phyloP scores from a whole-genome alignment of 2,797 vertebrate genomes.

The Psittacula echo region DNA sequence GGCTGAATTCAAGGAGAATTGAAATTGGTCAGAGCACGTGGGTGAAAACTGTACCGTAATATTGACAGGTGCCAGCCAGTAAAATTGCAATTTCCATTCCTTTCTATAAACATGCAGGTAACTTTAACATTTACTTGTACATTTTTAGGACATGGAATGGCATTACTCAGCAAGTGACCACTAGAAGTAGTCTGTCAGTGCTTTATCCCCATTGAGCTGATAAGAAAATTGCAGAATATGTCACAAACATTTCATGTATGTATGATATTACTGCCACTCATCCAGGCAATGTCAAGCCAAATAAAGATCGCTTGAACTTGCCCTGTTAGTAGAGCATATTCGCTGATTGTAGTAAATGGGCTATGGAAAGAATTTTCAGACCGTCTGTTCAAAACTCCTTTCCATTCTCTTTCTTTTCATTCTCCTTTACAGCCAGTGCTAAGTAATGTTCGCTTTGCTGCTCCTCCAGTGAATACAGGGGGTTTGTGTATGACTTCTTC shows the following conservation, averaged over 20 bases:
- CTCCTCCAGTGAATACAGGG: fast-evolving
- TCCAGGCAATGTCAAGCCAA: neutral
- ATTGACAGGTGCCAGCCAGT: neutral
- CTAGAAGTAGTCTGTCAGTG: neutral
- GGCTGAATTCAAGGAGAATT: neutral
- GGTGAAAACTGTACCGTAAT: neutral
- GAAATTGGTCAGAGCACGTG: neutral
- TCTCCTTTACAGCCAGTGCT: neutral
- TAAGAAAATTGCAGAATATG: neutral
- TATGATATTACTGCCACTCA: neutral
- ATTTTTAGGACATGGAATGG: neutral
- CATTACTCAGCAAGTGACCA: neutral
- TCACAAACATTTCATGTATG: neutral
- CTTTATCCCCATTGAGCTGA: fast-evolving
- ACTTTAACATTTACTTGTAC: neutral
- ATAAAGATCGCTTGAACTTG: neutral
- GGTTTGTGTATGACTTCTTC: fast-evolving
- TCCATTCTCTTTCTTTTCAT: neutral
- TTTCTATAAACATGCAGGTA: neutral
- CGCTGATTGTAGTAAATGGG: neutral
- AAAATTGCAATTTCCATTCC: neutral
- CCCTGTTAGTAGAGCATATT: neutral
- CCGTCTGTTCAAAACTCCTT: neutral
- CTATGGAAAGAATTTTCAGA: neutral
- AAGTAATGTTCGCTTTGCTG: neutral